Conservation (phyloP, 2,797 vertebrate species). For the Parambassis ranga region DNA sequence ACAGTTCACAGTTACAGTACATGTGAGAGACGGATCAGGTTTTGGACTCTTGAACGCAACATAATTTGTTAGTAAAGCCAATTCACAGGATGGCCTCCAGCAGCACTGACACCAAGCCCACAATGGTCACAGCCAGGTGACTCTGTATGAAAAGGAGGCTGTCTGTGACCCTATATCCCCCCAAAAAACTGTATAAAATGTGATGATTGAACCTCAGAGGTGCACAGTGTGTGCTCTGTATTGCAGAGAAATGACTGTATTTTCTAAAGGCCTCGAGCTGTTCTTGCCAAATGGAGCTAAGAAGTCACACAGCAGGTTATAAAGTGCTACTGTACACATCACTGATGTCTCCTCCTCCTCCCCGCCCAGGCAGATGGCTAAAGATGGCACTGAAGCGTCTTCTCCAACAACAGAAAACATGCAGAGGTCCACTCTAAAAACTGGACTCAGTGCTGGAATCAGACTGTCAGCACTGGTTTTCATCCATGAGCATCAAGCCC, state of each 20-base stretch:
- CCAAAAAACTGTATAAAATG: conserved; percentile 22
- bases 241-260: conserved; percentile 29
- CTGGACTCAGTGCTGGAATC: background rate
- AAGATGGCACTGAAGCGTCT: conserved; percentile 20
- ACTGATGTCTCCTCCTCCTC: conserved; percentile 5
- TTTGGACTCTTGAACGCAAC: background rate
- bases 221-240: conserved; percentile 42
- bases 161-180: conserved; percentile 43
- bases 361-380: conserved; percentile 14
- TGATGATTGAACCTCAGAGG: conserved; percentile 19
- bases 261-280: conserved; percentile 22
- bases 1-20: too few species aligned
- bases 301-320: conserved; percentile 28
- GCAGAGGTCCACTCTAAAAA: background rate
- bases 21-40: background rate
- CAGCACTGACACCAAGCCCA: conserved; percentile 14
- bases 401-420: background rate
- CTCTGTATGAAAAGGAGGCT: conserved; percentile 27
- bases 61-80: background rate
- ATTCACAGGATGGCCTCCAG: background rate
- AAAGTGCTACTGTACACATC: conserved; percentile 41
- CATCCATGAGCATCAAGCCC: background rate
- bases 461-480: background rate
- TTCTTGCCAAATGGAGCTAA: conserved; percentile 31
- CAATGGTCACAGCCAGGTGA: conserved; percentile 15